phyloP scores from a whole-genome alignment of 2,888 invertebrate genomes.

The Eupelmus urozonus region DNA sequence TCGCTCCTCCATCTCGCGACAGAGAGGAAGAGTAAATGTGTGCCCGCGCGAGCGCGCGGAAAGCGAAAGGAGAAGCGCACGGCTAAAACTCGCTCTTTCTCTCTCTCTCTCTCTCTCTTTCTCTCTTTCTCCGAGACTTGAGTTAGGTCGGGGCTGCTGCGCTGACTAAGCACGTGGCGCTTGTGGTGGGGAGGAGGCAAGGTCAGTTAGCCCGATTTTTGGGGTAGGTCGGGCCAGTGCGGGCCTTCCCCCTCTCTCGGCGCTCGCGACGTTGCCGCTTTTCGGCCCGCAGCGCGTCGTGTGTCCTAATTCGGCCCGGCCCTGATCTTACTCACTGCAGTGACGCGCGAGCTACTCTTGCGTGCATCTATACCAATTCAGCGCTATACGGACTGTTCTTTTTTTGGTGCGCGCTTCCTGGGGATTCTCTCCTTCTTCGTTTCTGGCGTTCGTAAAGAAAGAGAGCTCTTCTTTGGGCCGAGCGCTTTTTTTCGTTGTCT shows the following conservation, averaged over 20 bases:
- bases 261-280: no score
- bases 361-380: background rate
- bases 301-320: conserved; percentile 25
- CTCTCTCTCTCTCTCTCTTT: background rate
- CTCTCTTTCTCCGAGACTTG: background rate
- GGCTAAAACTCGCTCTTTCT: conserved; percentile 9
- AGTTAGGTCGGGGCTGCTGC: conserved; percentile 43
- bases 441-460: no score
- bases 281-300: background rate
- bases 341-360: no score
- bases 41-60: conserved; percentile 11
- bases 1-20: background rate
- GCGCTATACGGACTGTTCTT: background rate
- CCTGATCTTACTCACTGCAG: conserved; percentile 46
- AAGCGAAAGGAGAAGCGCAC: conserved; percentile 33
- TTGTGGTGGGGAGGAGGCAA: background rate
- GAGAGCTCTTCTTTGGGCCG: background rate
- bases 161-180: conserved; percentile 39
- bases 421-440: no score
- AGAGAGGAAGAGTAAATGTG: background rate
- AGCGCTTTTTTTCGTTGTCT: no score
- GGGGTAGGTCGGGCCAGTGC: conserved; percentile 44
- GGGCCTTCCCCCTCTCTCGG: background rate
- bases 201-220: conserved; percentile 17
- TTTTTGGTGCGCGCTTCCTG: background rate